phyloP scores from a whole-genome alignment of 2,113 vertebrate genomes.

The human region DNA sequence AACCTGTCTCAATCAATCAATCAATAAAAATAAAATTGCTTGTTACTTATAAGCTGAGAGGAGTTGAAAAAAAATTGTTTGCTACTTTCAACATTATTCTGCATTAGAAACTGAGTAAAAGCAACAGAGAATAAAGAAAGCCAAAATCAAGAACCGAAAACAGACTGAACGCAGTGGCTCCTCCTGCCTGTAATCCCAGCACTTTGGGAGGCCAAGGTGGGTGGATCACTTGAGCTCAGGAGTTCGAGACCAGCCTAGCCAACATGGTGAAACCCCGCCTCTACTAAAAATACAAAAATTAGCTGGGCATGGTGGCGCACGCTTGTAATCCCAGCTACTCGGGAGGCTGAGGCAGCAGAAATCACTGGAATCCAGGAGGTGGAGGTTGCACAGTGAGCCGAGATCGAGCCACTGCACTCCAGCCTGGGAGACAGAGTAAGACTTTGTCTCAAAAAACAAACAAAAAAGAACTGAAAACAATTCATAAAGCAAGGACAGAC shows the following conservation, averaged over 20 bases:
- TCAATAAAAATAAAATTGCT: not conserved
- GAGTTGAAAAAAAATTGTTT: not conserved
- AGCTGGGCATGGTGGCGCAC: no score
- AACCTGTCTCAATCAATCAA: not conserved
- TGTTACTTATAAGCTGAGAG: no score
- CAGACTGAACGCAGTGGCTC: not conserved
- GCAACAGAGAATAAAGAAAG: not conserved
- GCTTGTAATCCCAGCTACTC: no score
- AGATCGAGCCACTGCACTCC: not conserved
- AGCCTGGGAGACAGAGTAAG: not conserved
- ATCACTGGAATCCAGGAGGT: not conserved
- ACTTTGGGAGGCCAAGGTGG: not conserved
- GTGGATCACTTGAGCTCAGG: no score
- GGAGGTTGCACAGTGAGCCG: not conserved
- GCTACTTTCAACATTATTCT: conserved; percentile 20
- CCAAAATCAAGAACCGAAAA: conserved; percentile 55
- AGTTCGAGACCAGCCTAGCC: no score
- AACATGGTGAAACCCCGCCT: no score
- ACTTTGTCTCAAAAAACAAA: not conserved
- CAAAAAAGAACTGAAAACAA: conserved; percentile 43
- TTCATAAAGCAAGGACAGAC: not conserved
- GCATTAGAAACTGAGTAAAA: conserved; percentile 31
- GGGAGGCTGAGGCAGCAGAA: not conserved
- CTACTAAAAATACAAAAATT: no score
- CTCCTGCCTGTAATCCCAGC: not conserved